Percentiles rank a stretch among this genome's conserved stretches.
Conservation (phyloP, 2,113 vertebrate genomes). For the Choloepus hoffmanni region DNA sequence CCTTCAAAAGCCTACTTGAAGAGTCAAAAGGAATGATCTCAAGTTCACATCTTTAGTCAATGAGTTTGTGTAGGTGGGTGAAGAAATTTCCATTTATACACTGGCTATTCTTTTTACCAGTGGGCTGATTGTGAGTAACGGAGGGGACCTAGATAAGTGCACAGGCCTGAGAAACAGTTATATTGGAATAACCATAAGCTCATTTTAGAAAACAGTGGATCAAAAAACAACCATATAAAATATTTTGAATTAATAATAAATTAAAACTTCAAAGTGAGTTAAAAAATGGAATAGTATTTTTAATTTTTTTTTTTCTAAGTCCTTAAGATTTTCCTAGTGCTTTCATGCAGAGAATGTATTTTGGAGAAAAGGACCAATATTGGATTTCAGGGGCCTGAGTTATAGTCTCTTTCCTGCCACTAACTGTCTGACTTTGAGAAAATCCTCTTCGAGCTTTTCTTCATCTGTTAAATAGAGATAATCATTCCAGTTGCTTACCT, state of each 20-base stretch:
- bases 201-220: constrained; percentile 16
- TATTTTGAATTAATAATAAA: constrained; percentile 47
- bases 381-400: constrained; percentile 14
- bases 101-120: neutral
- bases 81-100: constrained; percentile 41
- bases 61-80: neutral
- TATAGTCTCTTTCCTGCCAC: constrained; percentile 4
- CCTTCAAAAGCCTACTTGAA: constrained; percentile 46
- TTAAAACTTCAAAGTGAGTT: constrained; percentile 10
- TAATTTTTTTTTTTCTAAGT: constrained; percentile 15
- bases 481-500: constrained; percentile 2
- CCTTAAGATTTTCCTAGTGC: neutral
- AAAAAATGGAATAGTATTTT: neutral
- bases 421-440: constrained; percentile 31
- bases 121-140: constrained; percentile 1
- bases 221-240: neutral
- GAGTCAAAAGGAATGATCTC: neutral
- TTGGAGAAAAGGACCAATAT: neutral
- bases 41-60: neutral
- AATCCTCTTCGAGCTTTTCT: neutral
- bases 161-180: constrained; percentile 1
- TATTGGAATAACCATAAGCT: constrained; percentile 25
- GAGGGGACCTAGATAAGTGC: neutral
- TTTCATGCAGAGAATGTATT: neutral
- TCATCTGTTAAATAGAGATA: constrained; percentile 37